Base-by-base conservation (phyloP, 2,888 invertebrate genomes). In the Pheosia gnoma region DNA sequence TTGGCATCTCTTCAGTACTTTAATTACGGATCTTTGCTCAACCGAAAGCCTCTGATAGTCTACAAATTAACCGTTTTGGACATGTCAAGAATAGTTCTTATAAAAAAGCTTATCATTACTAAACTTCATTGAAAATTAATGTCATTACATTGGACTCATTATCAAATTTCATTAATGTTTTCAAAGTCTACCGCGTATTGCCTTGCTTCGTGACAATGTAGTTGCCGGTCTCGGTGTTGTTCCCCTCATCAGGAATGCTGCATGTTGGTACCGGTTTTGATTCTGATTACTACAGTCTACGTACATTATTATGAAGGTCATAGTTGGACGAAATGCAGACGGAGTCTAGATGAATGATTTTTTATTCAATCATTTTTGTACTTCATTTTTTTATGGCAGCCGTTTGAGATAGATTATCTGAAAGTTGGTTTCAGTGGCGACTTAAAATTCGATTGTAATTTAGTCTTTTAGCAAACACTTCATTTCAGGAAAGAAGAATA, bases 171-270 rank as follows among this genome's bases (percentile, higher is more conserved):
- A 59, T 59, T 52, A 56, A 66, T 63, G 61, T 61, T 56, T 68
- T 66, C 68, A 72, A 79, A 79, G 75, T 66, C 75, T 79, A 75
- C 66, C 77, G 77, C 80, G 80, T 78, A 71, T 75, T 86, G 89
- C 90, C 89, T 91, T 92, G 93, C 93, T 92, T 92, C 93, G 93
- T 93, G 93, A 93, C 93, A 93, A 93, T 93, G 93, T 93, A 93
- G 92, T 91, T 93, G 93, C 92, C 87, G 86, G 85, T 85, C 78
- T 90, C 79, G 81, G 86, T 91, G 91, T 91, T 84, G 85, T 87
- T 80, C 80, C 80, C 80, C 80, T 84, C 68, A 77, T 84, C 83
- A 87, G 89, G 91, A 91, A 92, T 93, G 93, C 88, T 91, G 93
- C 93, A 93, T 57, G 57, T 43, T 91, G 91, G 82, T 88, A 88